Evolutionary conservation across 2,113 vertebrate species (phyloP), one percentile per base, ranked within the genome.

Genomic region (Caloenas nicobarica): DNA sequence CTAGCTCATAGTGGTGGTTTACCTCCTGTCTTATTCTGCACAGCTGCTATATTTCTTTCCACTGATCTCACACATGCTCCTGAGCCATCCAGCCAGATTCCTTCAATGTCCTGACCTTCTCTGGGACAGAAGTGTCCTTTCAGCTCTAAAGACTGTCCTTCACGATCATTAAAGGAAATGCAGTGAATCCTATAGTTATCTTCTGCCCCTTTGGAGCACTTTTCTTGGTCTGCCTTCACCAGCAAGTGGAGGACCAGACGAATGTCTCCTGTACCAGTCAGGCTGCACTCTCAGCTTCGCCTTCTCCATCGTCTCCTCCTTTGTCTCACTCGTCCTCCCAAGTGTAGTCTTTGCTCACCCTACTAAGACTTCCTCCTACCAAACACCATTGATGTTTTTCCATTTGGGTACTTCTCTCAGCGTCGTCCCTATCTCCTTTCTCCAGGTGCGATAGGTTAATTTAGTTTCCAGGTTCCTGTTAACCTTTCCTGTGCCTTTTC

Each of bases 361-460:
- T 89, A 24, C 72, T 68, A 86, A 91, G 86, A 57, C 51, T 48
- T 82, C 44, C n/a, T 92, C 40, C 87, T 88, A 50, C 54, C 66
- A 40, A 79, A 68, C n/a, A 54, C 38, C 80, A 89, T 79, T 53
- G 5, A 28, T 31, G 28, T 61, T 79, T 80, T 94, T 81, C 65
- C 80, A 15, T 95, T 74, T 92, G 69, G 65, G 44, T 61, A 72
- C 57, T 71, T 76, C 57, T 89, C 80, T 93, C 86, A 76, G 70
- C 64, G n/a, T 84, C n/a, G 73, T 91, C 34, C 57, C 95, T 96
- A 97, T 97, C 96, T 97, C 81, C 69, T 40, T 84, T 88, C 78
- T 79, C 72, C 93, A 95, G 73, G 81, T 95, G 69, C 0, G 3
- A 80, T 31, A 95, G 71, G 91, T 95, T 96, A 96, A 94, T 96